Evolutionary conservation across 2,113 vertebrate species (phyloP), one percentile per base, ranked within the genome.

Genomic region (Rhabdornis inornatus): DNA sequence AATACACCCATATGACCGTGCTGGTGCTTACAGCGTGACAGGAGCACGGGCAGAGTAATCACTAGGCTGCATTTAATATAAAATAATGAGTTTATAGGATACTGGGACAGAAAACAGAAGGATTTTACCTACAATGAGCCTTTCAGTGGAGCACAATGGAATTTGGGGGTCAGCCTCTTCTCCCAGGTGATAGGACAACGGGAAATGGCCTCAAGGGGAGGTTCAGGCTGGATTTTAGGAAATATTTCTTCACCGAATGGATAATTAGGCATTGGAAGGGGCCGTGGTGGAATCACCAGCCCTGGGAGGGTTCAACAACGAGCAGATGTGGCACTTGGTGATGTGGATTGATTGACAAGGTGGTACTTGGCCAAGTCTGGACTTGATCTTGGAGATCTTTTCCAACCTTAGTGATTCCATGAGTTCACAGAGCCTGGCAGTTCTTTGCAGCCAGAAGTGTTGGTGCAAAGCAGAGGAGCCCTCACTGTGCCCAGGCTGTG

Each of bases 161-260:
- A 40, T 60, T 53, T 75, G 19, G 16, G 20, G 28, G 4, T 7
- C 0, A 0, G 18, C 13, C 11, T 52, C 33, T 37, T 42, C 50
- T 27, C 35, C 57, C 31, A 25, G 35, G 25, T 10, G 49, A 31
- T 1, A 17, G 13, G 15, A 35, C 5, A 27, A 31, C 21, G 49
- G 5, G 1, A 71, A 49, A 15, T 7, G 21, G 25, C 66, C 50
- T 56, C 85, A 56, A 9, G 35, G 50, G 21, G 18, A 64, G 14
- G 31, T 31, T 64, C 21, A 15, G 66, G 42, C 3, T 49, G 75
- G 66, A 42, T 31, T 72, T 64, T 17, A 25, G 65, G 74, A 21
- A 21, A n/a, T 9, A 24, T 9, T 47, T 28, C 33, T 53, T 30
- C 37, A 7, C 37, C 22, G 27, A 33, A 22, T 15, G 63, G 1